Evolutionary conservation across 2,888 invertebrate genomes (phyloP).

Genomic region (Neocrepidodera transversa): DNA sequence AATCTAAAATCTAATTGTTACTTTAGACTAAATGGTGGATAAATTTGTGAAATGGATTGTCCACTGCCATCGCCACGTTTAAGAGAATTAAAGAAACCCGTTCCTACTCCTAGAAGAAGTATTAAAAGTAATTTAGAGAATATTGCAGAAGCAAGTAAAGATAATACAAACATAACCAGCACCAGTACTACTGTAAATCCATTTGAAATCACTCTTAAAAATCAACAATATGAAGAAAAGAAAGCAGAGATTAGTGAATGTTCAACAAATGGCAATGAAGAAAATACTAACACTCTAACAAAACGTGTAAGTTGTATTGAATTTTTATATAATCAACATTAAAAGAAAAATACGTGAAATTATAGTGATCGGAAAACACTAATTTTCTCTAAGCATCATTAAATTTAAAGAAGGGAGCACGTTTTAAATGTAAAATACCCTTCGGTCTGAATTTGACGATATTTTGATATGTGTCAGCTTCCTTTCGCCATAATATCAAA

Average conservation of each 20-base stretch:
- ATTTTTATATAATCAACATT: no score
- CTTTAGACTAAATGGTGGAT: background rate
- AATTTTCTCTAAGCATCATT: no score
- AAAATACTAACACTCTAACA: slow-evolving; percentile 52
- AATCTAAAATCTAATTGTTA: slow-evolving; percentile 3
- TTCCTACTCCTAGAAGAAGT: slow-evolving; percentile 65
- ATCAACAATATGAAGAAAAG: slow-evolving; percentile 23
- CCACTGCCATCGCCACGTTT: slow-evolving; percentile 10
- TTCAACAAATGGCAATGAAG: slow-evolving; percentile 21
- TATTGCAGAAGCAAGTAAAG: slow-evolving; percentile 23
- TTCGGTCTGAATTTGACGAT: no score
- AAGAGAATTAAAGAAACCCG: slow-evolving; percentile 58
- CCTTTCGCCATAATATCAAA: no score
- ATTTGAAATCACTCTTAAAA: background rate
- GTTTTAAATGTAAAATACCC: no score
- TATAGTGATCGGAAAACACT: no score
- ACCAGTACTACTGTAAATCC: background rate
- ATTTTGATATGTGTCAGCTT: no score
- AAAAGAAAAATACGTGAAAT: no score
- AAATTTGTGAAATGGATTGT: slow-evolving; percentile 15
- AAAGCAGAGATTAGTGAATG: slow-evolving; percentile 4
- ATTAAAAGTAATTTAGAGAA: slow-evolving; percentile 43
- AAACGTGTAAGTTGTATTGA: slow-evolving; percentile 56
- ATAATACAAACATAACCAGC: background rate
- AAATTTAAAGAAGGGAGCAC: no score